A percentile compares a stretch with the other conserved stretches of the same genome.
These are phyloP conservation scores for Bedellia somnulentella DNA, from an alignment of 2,888 invertebrate species.

Conservation along the genomic window DNA sequence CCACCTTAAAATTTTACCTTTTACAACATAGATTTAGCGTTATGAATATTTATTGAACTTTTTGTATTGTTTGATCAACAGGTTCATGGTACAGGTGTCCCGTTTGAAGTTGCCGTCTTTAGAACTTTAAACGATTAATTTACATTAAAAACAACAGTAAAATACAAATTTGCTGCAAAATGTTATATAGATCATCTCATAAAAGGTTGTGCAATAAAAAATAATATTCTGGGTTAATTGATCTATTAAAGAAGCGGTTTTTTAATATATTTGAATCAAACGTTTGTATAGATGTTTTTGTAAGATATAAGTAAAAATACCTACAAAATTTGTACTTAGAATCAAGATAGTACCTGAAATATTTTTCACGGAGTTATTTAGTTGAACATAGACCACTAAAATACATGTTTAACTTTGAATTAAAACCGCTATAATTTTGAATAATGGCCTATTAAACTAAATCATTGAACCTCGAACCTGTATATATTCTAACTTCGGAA, in stretches of 20 bases:
- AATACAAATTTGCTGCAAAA: slow-evolving; percentile 17
- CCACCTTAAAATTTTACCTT: slow-evolving; percentile 18
- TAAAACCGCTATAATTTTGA: slow-evolving; percentile 9
- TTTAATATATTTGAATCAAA: no score
- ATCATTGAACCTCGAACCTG: slow-evolving; percentile 21
- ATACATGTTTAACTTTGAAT: no score
- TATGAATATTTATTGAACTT: slow-evolving; percentile 53
- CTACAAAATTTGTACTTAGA: no score
- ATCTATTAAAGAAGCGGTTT: no score
- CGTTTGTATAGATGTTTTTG: no score
- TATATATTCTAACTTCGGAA: no score
- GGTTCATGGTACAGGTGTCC: slow-evolving; percentile 40
- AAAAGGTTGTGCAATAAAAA: slow-evolving; percentile 13
- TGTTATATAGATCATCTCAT: slow-evolving; percentile 16
- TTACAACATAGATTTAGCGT: slow-evolving; percentile 26
- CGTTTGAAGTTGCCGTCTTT: slow-evolving; percentile 28
- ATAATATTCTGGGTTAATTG: background rate
- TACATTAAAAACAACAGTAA: no score
- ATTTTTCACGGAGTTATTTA: no score
- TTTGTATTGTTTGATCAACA: slow-evolving; percentile 46
- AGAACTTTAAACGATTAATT: no score
- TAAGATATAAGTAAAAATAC: no score
- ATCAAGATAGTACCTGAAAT: no score
- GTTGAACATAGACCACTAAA: no score
- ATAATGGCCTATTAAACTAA: slow-evolving; percentile 21